phyloP scores from a whole-genome alignment of 2,797 vertebrate species.

The Arnoldichthys spilopterus region DNA sequence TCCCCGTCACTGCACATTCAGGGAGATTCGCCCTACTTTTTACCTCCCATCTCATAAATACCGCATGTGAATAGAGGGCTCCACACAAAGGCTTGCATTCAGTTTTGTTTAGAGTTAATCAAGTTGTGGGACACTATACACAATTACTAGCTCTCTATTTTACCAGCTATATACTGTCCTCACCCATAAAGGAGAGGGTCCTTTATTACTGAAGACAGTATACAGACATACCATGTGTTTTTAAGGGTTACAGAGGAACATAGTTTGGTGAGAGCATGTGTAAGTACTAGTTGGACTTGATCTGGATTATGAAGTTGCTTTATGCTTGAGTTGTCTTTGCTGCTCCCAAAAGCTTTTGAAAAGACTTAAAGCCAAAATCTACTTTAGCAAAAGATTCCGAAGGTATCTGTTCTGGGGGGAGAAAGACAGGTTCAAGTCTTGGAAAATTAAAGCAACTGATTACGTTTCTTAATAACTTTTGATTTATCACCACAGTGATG shows the following conservation, averaged over 20 bases:
- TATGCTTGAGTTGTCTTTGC: slow-evolving; percentile 13
- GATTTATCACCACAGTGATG: background rate
- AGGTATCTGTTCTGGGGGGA: background rate
- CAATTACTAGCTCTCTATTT: background rate
- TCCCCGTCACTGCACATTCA: background rate
- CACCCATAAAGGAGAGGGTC: background rate
- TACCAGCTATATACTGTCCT: background rate
- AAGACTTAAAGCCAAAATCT: slow-evolving; percentile 17
- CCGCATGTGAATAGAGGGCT: slow-evolving; percentile 57
- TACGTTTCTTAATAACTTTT: background rate
- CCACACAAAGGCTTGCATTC: slow-evolving; percentile 65
- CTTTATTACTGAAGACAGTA: background rate
- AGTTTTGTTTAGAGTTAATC: slow-evolving; percentile 54
- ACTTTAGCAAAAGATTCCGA: slow-evolving; percentile 24
- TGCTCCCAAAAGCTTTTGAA: background rate
- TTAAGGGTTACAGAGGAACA: background rate
- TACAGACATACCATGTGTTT: background rate
- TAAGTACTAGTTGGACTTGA: background rate
- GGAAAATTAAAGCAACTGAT: background rate
- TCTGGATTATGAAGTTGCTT: slow-evolving; percentile 25
- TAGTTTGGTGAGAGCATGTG: background rate
- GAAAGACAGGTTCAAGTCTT: slow-evolving; percentile 8
- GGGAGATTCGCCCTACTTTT: slow-evolving; percentile 1
- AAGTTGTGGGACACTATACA: slow-evolving; percentile 54
- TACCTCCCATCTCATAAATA: slow-evolving; percentile 51